Evolutionary conservation across 2,113 vertebrate genomes (phyloP).

Genomic region (Tor tambroides): DNA sequence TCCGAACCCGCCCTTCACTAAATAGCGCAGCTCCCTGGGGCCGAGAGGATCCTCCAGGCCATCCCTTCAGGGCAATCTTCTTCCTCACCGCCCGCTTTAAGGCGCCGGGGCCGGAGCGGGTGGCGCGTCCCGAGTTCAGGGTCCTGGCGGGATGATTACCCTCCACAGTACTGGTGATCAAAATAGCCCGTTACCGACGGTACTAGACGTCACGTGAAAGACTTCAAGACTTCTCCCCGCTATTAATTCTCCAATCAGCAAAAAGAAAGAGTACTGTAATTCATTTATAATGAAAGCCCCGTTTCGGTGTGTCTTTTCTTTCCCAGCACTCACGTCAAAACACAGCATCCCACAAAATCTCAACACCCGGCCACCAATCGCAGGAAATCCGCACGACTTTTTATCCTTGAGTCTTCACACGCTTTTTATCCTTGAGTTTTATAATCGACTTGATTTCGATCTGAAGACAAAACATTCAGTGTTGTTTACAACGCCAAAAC

Average conservation of each 20-base stretch:
- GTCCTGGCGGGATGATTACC: constrained; percentile 67
- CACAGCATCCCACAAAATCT: background rate
- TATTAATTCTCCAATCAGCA: background rate
- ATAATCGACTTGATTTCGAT: background rate
- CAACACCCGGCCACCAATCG: constrained; percentile 16
- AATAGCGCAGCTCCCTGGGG: constrained; percentile 75
- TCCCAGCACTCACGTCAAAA: background rate
- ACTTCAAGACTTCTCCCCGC: background rate
- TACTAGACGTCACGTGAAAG: background rate
- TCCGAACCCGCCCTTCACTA: constrained; percentile 76
- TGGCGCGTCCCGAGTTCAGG: constrained; percentile 74
- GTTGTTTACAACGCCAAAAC: background rate
- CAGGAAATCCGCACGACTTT: constrained; percentile 69
- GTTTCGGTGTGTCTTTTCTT: background rate
- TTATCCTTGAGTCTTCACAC: constrained; percentile 61
- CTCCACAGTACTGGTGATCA: constrained; percentile 44
- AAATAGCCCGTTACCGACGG: constrained; percentile 35
- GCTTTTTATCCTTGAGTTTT: constrained; percentile 66
- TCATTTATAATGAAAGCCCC: background rate
- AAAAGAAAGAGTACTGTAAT: background rate
- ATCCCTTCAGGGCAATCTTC: constrained; percentile 76
- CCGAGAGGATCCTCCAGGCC: constrained; percentile 71
- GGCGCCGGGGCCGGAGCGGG: constrained; percentile 64
- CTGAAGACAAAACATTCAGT: background rate
- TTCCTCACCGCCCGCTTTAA: constrained; percentile 76